Evolutionary conservation across 2,888 invertebrate species (phyloP).

Genomic region (Deilephila elpenor): DNA sequence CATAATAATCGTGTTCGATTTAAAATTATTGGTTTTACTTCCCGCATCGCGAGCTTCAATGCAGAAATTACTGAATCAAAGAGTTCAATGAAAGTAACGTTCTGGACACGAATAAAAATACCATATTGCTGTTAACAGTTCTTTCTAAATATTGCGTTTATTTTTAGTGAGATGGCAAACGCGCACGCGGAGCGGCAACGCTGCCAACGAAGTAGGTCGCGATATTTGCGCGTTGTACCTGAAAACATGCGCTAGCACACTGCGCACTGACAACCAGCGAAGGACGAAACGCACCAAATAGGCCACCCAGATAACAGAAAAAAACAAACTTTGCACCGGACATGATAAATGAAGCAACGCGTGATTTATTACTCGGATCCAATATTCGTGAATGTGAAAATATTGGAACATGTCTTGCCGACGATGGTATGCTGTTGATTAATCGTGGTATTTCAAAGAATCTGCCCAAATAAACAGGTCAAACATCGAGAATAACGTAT

Average conservation of each 20-base stretch:
- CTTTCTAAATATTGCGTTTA: constrained; percentile 72
- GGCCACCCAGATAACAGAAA: constrained; percentile 48
- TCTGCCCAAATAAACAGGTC: constrained; percentile 60
- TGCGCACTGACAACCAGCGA: constrained; percentile 36
- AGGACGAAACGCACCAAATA: constrained; percentile 51
- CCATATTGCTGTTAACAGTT: constrained; percentile 44
- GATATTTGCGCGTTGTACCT: constrained; percentile 64
- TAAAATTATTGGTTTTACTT: not conserved
- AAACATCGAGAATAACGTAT: constrained; percentile 63
- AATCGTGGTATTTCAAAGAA: constrained; percentile 61
- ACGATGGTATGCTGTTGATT: constrained; percentile 47
- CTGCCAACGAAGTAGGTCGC: constrained; percentile 74
- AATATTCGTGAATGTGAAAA: constrained; percentile 42
- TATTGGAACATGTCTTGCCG: constrained; percentile 41
- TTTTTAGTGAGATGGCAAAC: constrained; percentile 69
- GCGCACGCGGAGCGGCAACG: constrained; percentile 38
- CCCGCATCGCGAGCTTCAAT: not conserved
- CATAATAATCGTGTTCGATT: not conserved
- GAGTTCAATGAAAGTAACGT: constrained; percentile 3
- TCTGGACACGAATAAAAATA: not conserved
- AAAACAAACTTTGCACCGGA: constrained; percentile 40
- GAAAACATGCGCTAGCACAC: constrained; percentile 49
- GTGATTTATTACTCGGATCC: constrained; percentile 47
- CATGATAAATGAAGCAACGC: constrained; percentile 46
- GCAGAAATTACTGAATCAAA: no score